Conservation (phyloP, 2,113 vertebrate species). For the Proteles cristata region DNA sequence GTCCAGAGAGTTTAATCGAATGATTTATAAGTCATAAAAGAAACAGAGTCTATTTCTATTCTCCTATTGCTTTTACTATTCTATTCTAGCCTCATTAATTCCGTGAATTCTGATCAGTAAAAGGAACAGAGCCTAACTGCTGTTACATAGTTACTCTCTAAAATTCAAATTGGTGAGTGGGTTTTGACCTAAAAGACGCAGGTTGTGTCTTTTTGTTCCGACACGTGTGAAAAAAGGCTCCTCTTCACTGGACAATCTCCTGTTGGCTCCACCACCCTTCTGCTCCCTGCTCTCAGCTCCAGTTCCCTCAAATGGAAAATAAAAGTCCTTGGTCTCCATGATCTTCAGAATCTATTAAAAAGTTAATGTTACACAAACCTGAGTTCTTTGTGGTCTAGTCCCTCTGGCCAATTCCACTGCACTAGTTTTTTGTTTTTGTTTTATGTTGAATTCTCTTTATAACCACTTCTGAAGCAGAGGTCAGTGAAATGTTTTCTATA, state of each 20-base stretch:
- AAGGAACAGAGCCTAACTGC: background rate
- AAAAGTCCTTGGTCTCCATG: background rate
- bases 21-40: background rate
- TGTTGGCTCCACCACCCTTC: background rate
- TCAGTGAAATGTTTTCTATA: background rate
- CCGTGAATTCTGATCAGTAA: background rate
- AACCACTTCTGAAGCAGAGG: background rate
- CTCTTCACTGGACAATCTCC: background rate
- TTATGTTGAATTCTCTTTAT: background rate
- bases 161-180: constrained; percentile 2
- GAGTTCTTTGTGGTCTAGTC: background rate
- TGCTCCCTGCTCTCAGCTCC: background rate
- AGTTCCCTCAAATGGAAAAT: background rate
- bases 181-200: background rate
- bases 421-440: too few relatives aligned
- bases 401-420: background rate
- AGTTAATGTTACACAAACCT: background rate
- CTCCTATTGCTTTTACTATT: background rate
- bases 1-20: background rate
- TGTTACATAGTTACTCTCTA: background rate
- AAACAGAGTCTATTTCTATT: background rate
- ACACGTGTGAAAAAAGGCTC: background rate
- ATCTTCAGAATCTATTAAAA: background rate
- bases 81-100: background rate
- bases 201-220: background rate